These are phyloP conservation scores for Ardeotis arabs DNA, from an alignment of 2,113 vertebrate genomes.

Conservation along the genomic window DNA sequence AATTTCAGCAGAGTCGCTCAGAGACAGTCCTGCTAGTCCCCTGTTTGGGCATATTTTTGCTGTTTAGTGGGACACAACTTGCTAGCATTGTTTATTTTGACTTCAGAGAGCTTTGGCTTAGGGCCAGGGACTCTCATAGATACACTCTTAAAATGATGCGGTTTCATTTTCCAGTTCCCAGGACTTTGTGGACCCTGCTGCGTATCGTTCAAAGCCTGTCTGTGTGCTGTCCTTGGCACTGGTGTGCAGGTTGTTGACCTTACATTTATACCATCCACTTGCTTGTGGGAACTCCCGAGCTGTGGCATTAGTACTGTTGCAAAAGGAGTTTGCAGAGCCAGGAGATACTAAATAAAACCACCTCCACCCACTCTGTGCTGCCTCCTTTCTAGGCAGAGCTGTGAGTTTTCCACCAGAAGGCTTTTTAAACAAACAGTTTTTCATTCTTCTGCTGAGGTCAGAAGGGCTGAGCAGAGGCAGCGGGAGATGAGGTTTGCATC, in stretches of 20 bases:
- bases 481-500: not conserved
- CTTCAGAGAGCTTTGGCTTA: constrained; percentile 25
- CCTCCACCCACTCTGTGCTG: not conserved
- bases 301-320: not conserved
- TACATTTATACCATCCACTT: not conserved
- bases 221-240: constrained; percentile 18
- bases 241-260: not conserved
- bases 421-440: not conserved
- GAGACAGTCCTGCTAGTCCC: not conserved
- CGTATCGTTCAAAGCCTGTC: not conserved
- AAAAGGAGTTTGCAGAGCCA: not conserved
- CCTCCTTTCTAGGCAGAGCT: not conserved
- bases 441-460: not conserved
- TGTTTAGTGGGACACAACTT: not conserved
- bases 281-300: constrained; percentile 23
- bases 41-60: constrained; percentile 5
- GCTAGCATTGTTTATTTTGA: constrained; percentile 32
- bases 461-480: not conserved
- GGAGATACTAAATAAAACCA: not conserved
- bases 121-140: not conserved
- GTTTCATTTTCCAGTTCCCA: constrained; percentile 49
- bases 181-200: constrained; percentile 22
- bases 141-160: not conserved
- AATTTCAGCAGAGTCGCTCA: not conserved
- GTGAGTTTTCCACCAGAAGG: not conserved